Base-by-base conservation (phyloP, 2,113 vertebrate species). In the Anolis sagrei region DNA sequence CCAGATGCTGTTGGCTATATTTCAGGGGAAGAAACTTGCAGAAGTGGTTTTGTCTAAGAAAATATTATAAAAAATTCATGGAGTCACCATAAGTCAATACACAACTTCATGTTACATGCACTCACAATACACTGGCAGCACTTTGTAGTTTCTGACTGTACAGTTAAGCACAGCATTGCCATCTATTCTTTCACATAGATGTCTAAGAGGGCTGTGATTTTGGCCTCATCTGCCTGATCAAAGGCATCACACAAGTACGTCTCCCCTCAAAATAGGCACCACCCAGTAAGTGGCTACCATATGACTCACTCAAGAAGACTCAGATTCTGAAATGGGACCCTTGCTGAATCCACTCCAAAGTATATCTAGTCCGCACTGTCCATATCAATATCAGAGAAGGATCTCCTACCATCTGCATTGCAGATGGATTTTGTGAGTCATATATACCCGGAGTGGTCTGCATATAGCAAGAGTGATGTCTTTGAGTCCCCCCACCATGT, bases 341-440 rank as follows among this genome's bases (percentile, higher is more conserved):
- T 49, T 7, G n/a, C 27, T 80, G 29, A 13, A 74, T 73, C 19
- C 19, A 73, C 29, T 73, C 74, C 36, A 73, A 72, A 54, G 21
- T 58, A 44, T 44, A 44, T 44, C 39, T 44, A 44, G 39, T 48
- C n/a, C 68, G 74, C 64, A 19, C 36, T 86, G 19, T 74, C 51
- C 75, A 68, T 79, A 25, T 79, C 34, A 62, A 62, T 69, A n/a
- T 69, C 32, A 39, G 64, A 32, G 44, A 64, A 80, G 29, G 54
- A 48, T 79, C 7, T 11, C 29, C 13, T 64, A 64, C 68, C 77
- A 74, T 86, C 84, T 86, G 84, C n/a, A 80, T 23, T 64, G n/a
- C 84, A 86, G 68, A 86, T 79, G 77, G 68, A 19, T 80, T 7
- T 48, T 62, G n/a, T 86, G 9, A n/a, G 69, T 32, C 29, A 80